Base-by-base conservation (phyloP, 2,113 vertebrate genomes). In the Sinocyclocheilus anophthalmus region DNA sequence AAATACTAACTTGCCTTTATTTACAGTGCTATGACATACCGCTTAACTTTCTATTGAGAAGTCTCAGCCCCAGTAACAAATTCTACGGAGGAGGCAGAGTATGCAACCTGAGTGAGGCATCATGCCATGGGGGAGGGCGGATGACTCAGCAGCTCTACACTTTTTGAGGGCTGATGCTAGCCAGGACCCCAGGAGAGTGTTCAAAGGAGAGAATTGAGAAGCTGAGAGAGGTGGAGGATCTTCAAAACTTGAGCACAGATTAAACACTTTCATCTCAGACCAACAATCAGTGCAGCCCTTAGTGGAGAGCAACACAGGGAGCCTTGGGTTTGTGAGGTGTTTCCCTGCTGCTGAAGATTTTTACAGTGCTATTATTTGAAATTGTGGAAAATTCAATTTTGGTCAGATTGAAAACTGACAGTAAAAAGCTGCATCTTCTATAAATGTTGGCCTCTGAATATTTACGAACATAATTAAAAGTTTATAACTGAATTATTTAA, bases 201-300 rank as follows among this genome's bases (percentile, higher is more conserved):
- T 92, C 88, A 90, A 89, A 85, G 86, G 78, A 81, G 84, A 87
- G 82, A 88, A 59, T 45, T 80, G 80, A 85, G 79, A 89, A 87
- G 76, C 88, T 84, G 67, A 69, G 77, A 80, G 67, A 55, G 48
- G 86, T 50, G 57, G 80, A 89, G 90, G 88, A 91, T 92, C 87
- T 91, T 87, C 88, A 89, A 88, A 86, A 88, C 83, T 87, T 89
- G 89, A 84, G 83, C 87, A 72, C 70, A 57, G 83, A 88, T 92
- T 89, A 86, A 88, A 87, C 65, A 84, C 72, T 72, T 78, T 55
- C 48, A 81, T 82, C 63, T 76, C 48, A 84, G 67, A 70, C n/a
- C 39, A 67, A 75, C 75, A 81, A 65, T 45, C 55, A 63, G 5
- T 26, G n/a, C 24, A 48, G 83, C 50, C 33, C 67, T 81, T n/a